These are phyloP conservation scores for Smithornis capensis DNA, from an alignment of 2,113 vertebrate genomes.

Conservation along the genomic window DNA sequence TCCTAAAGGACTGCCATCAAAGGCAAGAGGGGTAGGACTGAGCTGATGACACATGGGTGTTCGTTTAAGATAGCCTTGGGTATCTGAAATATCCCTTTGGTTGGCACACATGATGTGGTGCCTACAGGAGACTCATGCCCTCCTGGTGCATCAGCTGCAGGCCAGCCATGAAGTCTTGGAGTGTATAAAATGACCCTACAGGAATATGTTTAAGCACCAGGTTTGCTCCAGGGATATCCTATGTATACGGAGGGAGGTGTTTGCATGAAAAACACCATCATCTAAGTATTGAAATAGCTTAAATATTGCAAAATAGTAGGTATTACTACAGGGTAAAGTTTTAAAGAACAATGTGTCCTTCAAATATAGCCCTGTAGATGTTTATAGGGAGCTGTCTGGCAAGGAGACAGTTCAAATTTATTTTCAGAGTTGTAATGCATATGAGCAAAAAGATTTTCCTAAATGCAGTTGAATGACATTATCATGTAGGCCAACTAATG, in stretches of 20 bases:
- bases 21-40: not conserved
- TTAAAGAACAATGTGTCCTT: not conserved
- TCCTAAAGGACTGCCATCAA: not conserved
- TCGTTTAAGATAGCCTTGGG: too few relatives aligned
- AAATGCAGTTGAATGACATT: slow-evolving; percentile 10
- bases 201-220: not conserved
- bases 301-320: not conserved
- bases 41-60: not conserved
- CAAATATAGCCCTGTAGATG: not conserved
- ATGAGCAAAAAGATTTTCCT: slow-evolving; percentile 28
- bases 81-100: not conserved
- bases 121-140: not conserved
- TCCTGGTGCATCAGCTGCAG: not conserved
- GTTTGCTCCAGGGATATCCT: not conserved
- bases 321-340: not conserved
- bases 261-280: not conserved
- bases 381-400: not conserved
- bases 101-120: accelerated
- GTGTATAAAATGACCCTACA: not conserved
- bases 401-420: slow-evolving; percentile 2
- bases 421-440: not conserved
- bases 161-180: not conserved
- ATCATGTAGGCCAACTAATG: not conserved
- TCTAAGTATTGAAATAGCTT: not conserved
- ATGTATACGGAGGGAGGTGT: accelerated